Conservation (phyloP, 2,797 vertebrate genomes). For the Sciaenops ocellatus region DNA sequence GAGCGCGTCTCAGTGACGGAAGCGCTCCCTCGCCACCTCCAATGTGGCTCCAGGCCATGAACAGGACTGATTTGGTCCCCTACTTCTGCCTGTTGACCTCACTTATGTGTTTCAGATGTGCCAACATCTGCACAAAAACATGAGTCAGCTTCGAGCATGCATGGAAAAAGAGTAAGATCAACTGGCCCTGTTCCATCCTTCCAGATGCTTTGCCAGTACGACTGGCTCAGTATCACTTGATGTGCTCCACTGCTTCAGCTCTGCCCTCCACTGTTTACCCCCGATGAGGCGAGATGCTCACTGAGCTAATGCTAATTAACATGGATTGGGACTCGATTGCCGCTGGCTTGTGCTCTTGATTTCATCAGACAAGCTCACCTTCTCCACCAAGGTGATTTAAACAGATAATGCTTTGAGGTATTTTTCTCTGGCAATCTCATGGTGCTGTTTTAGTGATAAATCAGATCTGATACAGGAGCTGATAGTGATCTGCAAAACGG, state of each 20-base stretch:
- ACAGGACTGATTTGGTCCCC: constrained; percentile 20
- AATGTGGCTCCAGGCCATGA: constrained; percentile 27
- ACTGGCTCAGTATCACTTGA: constrained; percentile 56
- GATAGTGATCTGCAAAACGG: constrained; percentile 12
- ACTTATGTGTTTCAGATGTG: constrained; percentile 45
- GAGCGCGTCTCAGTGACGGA: constrained; percentile 18
- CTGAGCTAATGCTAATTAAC: constrained; percentile 74
- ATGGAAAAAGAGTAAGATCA: constrained; percentile 16
- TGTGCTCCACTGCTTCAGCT: constrained; percentile 42
- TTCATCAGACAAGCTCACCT: constrained; percentile 38
- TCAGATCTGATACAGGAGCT: constrained; percentile 7
- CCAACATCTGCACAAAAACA: constrained; percentile 68
- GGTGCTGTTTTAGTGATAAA: not conserved
- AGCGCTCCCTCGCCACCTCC: constrained; percentile 47
- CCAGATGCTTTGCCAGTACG: constrained; percentile 74
- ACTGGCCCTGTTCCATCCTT: constrained; percentile 64
- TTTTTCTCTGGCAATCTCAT: constrained; percentile 18
- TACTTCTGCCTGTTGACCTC: constrained; percentile 45
- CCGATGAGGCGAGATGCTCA: constrained; percentile 51
- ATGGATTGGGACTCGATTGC: constrained; percentile 62
- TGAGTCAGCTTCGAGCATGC: constrained; percentile 38
- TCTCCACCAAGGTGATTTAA: constrained; percentile 38
- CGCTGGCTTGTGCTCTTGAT: constrained; percentile 51
- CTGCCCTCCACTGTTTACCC: constrained; percentile 45
- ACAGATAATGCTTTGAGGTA: constrained; percentile 36